Conservation (phyloP, 1,140 invertebrate genomes). For the Wasmannia auropunctata region DNA sequence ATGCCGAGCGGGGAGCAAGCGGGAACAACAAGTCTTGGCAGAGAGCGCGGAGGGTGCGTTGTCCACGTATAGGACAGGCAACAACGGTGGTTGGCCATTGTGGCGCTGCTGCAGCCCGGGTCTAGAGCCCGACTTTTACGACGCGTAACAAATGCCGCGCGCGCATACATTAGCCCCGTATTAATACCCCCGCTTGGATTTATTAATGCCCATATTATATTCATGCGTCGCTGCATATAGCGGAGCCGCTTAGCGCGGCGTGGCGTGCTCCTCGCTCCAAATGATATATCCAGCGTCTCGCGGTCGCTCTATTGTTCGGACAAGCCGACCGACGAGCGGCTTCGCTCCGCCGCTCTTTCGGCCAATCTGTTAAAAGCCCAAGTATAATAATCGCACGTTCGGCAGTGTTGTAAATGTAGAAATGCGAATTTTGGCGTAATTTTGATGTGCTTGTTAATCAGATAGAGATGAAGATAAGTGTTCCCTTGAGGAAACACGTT, state of each 20-base stretch:
- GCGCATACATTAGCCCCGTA: conserved; percentile 80
- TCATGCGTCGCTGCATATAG: conserved; percentile 61
- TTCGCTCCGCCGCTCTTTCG: background rate
- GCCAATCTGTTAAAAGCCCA: background rate
- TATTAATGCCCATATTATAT: conserved; percentile 83
- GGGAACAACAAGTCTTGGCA: conserved; percentile 39
- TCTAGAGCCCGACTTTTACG: conserved; percentile 67
- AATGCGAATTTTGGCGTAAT: background rate
- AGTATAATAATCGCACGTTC: background rate
- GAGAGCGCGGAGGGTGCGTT: conserved; percentile 1
- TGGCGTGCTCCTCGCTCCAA: conserved; percentile 17
- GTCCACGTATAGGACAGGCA: conserved; percentile 50
- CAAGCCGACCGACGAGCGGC: background rate
- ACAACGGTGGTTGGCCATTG: conserved; percentile 60
- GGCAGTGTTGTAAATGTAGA: background rate
- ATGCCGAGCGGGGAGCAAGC: background rate
- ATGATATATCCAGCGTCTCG: conserved; percentile 79
- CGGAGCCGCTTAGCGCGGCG: background rate
- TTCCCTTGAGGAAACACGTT: background rate
- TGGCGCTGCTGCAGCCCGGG: conserved; percentile 22
- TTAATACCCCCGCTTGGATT: conserved; percentile 80
- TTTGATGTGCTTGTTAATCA: background rate
- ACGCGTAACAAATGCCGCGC: conserved; percentile 77
- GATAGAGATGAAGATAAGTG: too few species aligned
- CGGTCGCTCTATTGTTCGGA: conserved; percentile 63